phyloP scores from a whole-genome alignment of 2,888 invertebrate species.

The Lasioglossum figueresi region DNA sequence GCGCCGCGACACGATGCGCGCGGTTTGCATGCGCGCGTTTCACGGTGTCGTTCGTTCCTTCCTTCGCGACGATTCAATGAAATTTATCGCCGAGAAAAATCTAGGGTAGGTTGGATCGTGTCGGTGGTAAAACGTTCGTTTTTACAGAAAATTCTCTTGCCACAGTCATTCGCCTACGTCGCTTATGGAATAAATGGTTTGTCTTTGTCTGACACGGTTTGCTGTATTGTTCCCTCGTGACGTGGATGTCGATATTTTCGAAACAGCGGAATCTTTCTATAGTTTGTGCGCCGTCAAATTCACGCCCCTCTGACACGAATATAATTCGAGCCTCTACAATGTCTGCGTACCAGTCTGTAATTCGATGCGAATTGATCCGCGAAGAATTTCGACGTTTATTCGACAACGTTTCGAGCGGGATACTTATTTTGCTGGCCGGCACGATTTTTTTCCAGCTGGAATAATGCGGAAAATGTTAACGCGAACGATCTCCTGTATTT shows the following conservation, averaged over 20 bases:
- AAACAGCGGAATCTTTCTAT: not conserved
- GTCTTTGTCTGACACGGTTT: not conserved
- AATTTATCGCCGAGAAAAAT: not conserved
- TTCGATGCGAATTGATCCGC: not conserved
- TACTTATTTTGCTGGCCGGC: not conserved
- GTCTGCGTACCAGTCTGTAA: not conserved
- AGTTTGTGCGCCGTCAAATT: slow-evolving; percentile 3
- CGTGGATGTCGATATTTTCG: slow-evolving; percentile 2
- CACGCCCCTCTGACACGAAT: not conserved
- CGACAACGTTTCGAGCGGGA: not conserved
- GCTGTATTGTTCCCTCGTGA: not conserved
- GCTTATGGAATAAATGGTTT: not conserved
- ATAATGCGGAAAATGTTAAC: not conserved
- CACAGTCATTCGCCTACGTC: not conserved
- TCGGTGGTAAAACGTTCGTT: not conserved
- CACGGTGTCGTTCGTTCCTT: slow-evolving; percentile 16
- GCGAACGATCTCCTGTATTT: not conserved
- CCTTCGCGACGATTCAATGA: slow-evolving; percentile 15
- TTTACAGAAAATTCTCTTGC: not conserved
- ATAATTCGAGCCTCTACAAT: not conserved
- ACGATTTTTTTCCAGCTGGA: not conserved
- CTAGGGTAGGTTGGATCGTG: not conserved
- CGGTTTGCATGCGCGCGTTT: slow-evolving; percentile 18
- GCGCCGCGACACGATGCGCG: not conserved
- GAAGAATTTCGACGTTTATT: not conserved